Conservation (phyloP, 2,888 invertebrate genomes). For the Dromius quadrimaculatus region DNA sequence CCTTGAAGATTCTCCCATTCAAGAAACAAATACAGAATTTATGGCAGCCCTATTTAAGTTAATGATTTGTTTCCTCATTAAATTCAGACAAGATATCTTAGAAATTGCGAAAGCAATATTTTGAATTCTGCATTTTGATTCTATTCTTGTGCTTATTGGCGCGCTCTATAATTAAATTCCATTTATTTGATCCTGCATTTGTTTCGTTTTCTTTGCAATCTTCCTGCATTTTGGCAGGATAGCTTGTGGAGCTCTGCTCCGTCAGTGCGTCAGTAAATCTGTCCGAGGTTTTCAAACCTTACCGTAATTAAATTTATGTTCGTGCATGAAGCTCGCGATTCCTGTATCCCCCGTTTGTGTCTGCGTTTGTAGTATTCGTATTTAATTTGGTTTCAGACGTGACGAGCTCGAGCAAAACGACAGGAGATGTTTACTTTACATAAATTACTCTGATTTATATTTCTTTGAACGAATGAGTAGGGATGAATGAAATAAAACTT, state of each 20-base stretch:
- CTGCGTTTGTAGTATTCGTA: too few relatives aligned
- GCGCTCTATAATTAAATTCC: slow-evolving; percentile 13
- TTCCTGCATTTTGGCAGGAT: slow-evolving; percentile 19
- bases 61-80: too few relatives aligned
- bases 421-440: slow-evolving; percentile 17
- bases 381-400: slow-evolving; percentile 7
- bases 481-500: not conserved
- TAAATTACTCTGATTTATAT: slow-evolving; percentile 20
- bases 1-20: too few relatives aligned
- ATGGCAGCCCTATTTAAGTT: too few relatives aligned
- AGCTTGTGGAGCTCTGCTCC: slow-evolving; percentile 16
- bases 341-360: not conserved
- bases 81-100: too few relatives aligned
- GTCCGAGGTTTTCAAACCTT: slow-evolving; percentile 42
- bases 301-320: slow-evolving; percentile 41
- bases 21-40: too few relatives aligned
- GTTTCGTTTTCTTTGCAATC: slow-evolving; percentile 2
- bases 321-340: slow-evolving; percentile 9
- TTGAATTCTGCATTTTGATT: too few relatives aligned
- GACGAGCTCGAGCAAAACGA: slow-evolving; percentile 3
- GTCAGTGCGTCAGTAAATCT: slow-evolving; percentile 41
- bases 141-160: too few relatives aligned
- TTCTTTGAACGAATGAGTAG: too few relatives aligned
- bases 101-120: too few relatives aligned
- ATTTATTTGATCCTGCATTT: not conserved